Evolutionary conservation across 2,888 invertebrate genomes (phyloP), one percentile per base, ranked within the genome.

Genomic region (Alsophila aescularia): DNA sequence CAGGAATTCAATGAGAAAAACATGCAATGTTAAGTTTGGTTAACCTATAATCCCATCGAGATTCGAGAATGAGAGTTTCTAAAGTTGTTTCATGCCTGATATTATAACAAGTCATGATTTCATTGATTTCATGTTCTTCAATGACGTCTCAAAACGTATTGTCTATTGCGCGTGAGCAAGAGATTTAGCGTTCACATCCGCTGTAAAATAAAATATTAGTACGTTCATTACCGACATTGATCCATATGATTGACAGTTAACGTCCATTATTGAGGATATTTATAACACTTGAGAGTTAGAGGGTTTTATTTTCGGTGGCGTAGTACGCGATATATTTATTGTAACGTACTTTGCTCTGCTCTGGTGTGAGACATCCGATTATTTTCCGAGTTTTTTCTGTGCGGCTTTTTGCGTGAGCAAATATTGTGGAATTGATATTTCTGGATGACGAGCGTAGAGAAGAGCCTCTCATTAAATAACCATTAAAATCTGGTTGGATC

Each of bases 191-290:
- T 14, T 44, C 40, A 55, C 50, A 55, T 55, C 55, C 55, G 55
- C 55, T 55, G 44, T 50, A 50, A 40, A 44, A 45, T 50, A 55
- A 50, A 50, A 50, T 35, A 50, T 16, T 47, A 47, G 44, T 45
- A 54, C 44, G 27, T 49, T 49, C 44, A 54, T 54, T 54, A 45
- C 50, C 16, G 50, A 44, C 50, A 50, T 55, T 55, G 55, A 56
- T 44, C 55, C 27, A 45, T 45, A 35, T 50, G 41, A 56, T 56
- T 56, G 55, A 50, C 55, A 51, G 50, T 51, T 41, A 56, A 51
- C 36, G 50, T 45, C 31, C 36, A 56, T 50, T 50, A 54, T 35
- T 50, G 34, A 45, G 39, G 29, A 51, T 53, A 48, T 50, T 55
- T 50, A 55, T 45, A 45, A 31, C 45, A 45, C 50, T 50, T 39